Evolutionary conservation across 1,140 invertebrate genomes (phyloP), one percentile per base, ranked within the genome.

Genomic region (Matsumurasca onukii): DNA sequence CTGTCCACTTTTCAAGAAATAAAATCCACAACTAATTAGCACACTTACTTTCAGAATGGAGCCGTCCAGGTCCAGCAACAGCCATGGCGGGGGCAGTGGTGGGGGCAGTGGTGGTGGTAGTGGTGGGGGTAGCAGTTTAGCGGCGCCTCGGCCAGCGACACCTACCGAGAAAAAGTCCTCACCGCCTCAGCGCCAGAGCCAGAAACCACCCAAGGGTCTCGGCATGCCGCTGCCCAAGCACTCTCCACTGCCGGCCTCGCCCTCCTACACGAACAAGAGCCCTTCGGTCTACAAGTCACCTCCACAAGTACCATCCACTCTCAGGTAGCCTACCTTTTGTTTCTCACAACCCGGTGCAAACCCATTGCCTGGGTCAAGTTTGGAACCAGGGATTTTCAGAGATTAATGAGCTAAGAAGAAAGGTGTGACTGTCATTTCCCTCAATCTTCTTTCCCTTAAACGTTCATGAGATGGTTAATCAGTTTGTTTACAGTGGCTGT

Each of bases 231-330:
- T 80, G 71, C 80, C 75, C 76, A 83, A 80, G 75, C 81, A 82
- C 67, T 84, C 82, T 67, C 83, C 84, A 0, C 74, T 81, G 66
- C 81, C 81, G 69, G 80, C 79, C 29, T 85, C 83, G 34, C 83
- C 84, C 2, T 76, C 75, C 62, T 73, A 78, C 74, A 74, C 79
- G 72, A 70, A 82, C 81, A 76, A 81, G 78, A 81, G 83, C 80
- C 71, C 70, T n/a, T 24, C 15, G 22, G 55, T 59, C 25, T 29
- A 13, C 55, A 59, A 39, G 34, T 39, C 34, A 9, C 78, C 79
- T 5, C 78, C 78, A 72, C 78, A 70, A 76, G 69, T 72, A 73
- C 73, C 76, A 72, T 73, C 77, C 39, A 70, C 71, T 70, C 63
- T 66, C 70, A 61, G 67, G 68, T 71, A 72, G 27, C 49, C 61